Evolutionary conservation across 2,888 invertebrate species (phyloP), one percentile per base, ranked within the genome.

Genomic region (Agriopis marginaria): DNA sequence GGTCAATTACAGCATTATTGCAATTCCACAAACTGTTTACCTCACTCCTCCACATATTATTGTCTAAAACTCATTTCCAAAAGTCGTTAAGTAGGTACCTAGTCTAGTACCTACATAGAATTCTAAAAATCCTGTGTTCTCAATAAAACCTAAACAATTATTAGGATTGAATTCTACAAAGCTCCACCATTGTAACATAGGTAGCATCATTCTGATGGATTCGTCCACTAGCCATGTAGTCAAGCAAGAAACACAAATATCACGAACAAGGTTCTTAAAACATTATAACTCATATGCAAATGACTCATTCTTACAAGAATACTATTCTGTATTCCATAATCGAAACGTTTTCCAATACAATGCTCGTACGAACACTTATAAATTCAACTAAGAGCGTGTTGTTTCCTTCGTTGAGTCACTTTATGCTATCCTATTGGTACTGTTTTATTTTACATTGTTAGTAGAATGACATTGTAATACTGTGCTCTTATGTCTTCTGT

Each of bases 401-500:
- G 84, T 89, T 89, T 89, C 89, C 89, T 89, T 80, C 78, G 82
- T 80, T 83, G 83, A 85, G 60, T 86, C 83, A 85, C 80, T 44
- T 11, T 11, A 58, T 17, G 39, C 12, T 23, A 44, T 11, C 11
- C 3, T 12, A 40, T 23, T 44, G 2, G 6, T 14, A 39, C 39
- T n/a, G 53, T 12, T 8, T 56, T 56, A 3, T 42, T 14, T 14
- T 42, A 56, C 10, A 42, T 10, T 14, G 1, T 39, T 53, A 14
- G 17, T 17, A 12, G 8, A 12, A 51, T 11, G 32, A 32, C 32
- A 32, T 32, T 32, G 32, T 32, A 23, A 23, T 23, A 23, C 17
- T 23, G 17, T 23, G 17, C 17, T 23, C 0, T 23, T 23, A 23
- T 23, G 17, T 23, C 17, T 23, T 23, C 17, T 23, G 17, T 11